Evolutionary conservation across 2,113 vertebrate species (phyloP), one percentile per base, ranked within the genome.

Genomic region (Lepisosteus osseus): DNA sequence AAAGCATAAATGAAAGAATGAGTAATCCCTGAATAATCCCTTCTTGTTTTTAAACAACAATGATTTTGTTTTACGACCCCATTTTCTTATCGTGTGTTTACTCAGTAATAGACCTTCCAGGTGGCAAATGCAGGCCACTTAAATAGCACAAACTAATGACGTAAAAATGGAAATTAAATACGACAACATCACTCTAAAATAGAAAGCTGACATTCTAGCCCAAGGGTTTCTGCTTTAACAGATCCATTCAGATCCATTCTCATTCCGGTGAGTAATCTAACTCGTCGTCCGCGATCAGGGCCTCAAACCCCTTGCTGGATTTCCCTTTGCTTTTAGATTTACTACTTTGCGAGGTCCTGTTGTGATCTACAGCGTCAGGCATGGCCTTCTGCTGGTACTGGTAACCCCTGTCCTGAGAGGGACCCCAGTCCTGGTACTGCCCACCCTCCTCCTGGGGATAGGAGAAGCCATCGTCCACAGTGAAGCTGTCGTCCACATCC

Each of bases 401-500:
- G 86, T 94, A 93, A 61, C 85, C 82, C 84, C 90, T 91, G 82
- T 92, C 90, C 47, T 92, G 90, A 0, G 90, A 71, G 12, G 42
- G 47, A 0, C 78, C 81, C 94, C 93, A 95, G 82, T 88, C 92
- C 0, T 94, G 94, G 86, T 91, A 92, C 40, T 89, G 90, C 12
- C 82, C 87, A 0, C 90, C 86, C 0, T 80, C 81, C 70, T 95
- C 93, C 0, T 89, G 78, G 42, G 91, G 82, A 0, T 86, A 88
- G 70, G 91, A 90, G 82, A 92, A 81, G 51, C 90, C 72, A 0
- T 95, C 93, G 0, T 95, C 92, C 6, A 91, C 79, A 0, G 90
- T 89, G 86, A 96, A 95, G 73, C 91, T 95, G 80, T 98, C 97
- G 0, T 99, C 96, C 45, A 95, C 88, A 47, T 87, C 90, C n/a